Conservation (phyloP, 1,140 invertebrate species). For the Aphidius gifuensis region DNA sequence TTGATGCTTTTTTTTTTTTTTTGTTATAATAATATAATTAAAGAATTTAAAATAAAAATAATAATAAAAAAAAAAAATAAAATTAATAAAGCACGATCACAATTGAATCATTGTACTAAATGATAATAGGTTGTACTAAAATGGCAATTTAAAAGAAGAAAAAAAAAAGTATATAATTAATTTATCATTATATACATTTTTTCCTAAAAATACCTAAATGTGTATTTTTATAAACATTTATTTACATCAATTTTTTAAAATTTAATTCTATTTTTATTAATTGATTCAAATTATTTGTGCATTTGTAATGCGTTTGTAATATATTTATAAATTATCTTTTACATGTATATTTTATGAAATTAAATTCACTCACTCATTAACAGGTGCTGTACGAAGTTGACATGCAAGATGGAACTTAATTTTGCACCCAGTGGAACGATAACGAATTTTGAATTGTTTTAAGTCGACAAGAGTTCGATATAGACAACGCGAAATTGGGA, state of each 20-base stretch:
- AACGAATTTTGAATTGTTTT: neutral
- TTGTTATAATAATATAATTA: neutral
- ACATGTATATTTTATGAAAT: too few relatives aligned
- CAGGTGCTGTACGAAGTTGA: neutral
- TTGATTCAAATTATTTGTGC: neutral
- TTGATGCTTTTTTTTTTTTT: slow-evolving; percentile 8
- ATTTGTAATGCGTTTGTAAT: neutral
- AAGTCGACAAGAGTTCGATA: neutral
- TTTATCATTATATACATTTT: slow-evolving; percentile 5
- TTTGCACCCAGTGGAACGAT: slow-evolving; percentile 2
- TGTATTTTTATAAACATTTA: neutral
- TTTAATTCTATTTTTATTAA: neutral
- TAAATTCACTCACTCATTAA: too few relatives aligned
- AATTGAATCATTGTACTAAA: neutral
- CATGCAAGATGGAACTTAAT: neutral
- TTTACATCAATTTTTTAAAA: slow-evolving; percentile 1
- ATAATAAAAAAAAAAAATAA: slow-evolving; percentile 22
- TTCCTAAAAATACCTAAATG: neutral
- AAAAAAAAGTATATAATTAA: slow-evolving; percentile 1
- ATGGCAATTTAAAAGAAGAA: slow-evolving; percentile 25
- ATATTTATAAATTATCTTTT: neutral
- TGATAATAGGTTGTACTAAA: slow-evolving; percentile 31
- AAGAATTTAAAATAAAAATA: slow-evolving; percentile 4
- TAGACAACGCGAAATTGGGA: neutral
- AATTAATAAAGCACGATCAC: slow-evolving; percentile 13